These are phyloP conservation scores for Nothoprocta perdicaria DNA, from an alignment of 2,113 vertebrate species.

Conservation along the genomic window DNA sequence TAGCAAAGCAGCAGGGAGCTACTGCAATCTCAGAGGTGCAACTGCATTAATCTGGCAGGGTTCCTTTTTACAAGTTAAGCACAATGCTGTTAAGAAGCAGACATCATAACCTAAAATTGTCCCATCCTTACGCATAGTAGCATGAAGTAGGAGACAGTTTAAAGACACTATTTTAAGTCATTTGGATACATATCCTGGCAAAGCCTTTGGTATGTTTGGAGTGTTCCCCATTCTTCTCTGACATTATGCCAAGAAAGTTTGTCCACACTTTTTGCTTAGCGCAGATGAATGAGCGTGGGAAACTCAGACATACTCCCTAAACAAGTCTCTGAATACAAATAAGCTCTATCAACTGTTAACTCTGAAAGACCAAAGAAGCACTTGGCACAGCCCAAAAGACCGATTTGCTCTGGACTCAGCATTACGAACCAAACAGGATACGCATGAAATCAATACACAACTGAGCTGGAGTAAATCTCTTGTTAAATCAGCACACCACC, in stretches of 20 bases:
- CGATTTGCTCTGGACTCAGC: slow-evolving; percentile 42
- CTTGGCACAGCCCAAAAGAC: slow-evolving; percentile 53
- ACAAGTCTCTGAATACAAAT: slow-evolving; percentile 33
- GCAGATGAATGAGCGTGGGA: slow-evolving; percentile 42
- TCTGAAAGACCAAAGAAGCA: slow-evolving; percentile 26
- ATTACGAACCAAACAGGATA: slow-evolving; percentile 63
- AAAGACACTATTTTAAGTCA: not conserved
- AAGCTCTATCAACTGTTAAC: slow-evolving; percentile 9
- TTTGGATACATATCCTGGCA: slow-evolving; percentile 5
- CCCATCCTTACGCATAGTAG: not conserved
- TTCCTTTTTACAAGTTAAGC: not conserved
- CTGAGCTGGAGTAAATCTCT: slow-evolving; percentile 53
- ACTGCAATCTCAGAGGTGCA: not conserved
- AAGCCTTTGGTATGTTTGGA: slow-evolving; percentile 23
- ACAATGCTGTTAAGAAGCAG: not conserved
- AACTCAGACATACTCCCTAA: not conserved
- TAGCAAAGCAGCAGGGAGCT: not conserved
- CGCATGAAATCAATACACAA: slow-evolving; percentile 62
- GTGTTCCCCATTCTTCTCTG: slow-evolving; percentile 18
- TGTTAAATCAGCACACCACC: slow-evolving; percentile 54
- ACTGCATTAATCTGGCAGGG: not conserved
- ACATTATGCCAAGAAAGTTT: slow-evolving; percentile 21
- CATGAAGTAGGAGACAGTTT: not conserved
- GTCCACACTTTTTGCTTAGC: slow-evolving; percentile 31
- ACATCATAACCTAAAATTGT: not conserved